phyloP scores from a whole-genome alignment of 2,797 vertebrate species.

The Propithecus perrieri region DNA sequence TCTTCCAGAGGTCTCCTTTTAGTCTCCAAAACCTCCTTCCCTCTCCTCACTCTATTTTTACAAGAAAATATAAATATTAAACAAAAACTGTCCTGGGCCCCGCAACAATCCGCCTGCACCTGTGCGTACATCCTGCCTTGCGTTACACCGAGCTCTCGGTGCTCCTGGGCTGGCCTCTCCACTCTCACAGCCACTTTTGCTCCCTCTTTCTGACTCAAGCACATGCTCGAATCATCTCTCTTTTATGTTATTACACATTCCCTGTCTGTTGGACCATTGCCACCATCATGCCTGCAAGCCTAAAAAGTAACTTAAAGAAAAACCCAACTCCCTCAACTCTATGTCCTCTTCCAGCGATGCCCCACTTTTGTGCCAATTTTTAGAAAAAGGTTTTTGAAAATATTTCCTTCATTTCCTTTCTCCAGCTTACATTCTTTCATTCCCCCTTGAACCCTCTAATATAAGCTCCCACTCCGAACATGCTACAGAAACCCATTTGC shows the following conservation, averaged over 20 bases:
- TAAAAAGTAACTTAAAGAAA: not conserved
- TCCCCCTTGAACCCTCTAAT: not conserved
- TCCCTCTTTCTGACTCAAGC: not conserved
- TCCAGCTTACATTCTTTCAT: not conserved
- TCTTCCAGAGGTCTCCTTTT: not conserved
- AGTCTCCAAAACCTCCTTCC: not conserved
- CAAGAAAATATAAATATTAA: not conserved
- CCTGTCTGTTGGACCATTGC: not conserved
- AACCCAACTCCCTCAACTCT: not conserved
- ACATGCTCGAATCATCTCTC: not conserved
- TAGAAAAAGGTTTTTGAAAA: not conserved
- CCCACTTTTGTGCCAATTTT: not conserved
- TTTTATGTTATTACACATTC: not conserved
- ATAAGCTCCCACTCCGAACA: not conserved
- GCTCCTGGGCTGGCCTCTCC: not conserved
- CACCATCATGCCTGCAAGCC: not conserved
- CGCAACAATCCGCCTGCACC: not conserved
- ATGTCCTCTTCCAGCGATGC: not conserved
- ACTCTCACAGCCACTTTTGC: not conserved
- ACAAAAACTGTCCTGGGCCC: not conserved
- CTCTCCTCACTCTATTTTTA: not conserved
- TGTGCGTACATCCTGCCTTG: too few species aligned
- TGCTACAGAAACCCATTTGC: not conserved
- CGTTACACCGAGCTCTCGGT: too few species aligned
- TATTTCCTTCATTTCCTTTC: not conserved